phyloP scores from a whole-genome alignment of 1,140 invertebrate genomes.

The Uloborus diversus region DNA sequence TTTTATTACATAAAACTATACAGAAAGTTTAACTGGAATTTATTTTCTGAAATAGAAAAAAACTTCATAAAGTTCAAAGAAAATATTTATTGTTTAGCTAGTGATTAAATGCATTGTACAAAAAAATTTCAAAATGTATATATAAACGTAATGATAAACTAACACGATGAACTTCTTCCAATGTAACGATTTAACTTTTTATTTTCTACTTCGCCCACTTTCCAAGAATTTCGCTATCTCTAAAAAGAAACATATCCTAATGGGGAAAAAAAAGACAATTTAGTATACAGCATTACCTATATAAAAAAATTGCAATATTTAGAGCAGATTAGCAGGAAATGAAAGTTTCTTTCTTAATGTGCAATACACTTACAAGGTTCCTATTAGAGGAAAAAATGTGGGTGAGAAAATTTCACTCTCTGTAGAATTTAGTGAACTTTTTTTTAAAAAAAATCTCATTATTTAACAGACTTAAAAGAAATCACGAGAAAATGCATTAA shows the following conservation, averaged over 20 bases:
- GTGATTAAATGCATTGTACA: too few relatives aligned
- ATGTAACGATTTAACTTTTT: not conserved
- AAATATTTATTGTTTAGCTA: too few relatives aligned
- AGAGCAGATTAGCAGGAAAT: not conserved
- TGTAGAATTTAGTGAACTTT: not conserved
- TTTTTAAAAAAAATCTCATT: not conserved
- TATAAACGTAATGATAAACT: too few relatives aligned
- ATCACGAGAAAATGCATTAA: too few relatives aligned
- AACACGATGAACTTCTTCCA: not conserved
- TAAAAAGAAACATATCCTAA: constrained; percentile 91
- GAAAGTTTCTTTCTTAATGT: not conserved
- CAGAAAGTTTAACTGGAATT: too few relatives aligned
- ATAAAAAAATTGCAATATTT: not conserved
- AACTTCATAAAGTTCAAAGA: too few relatives aligned
- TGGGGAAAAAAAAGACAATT: constrained; percentile 58
- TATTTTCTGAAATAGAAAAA: too few relatives aligned
- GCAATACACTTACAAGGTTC: not conserved
- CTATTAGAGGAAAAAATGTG: not conserved
- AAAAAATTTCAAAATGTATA: too few relatives aligned
- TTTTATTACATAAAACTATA: too few relatives aligned
- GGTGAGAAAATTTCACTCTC: not conserved
- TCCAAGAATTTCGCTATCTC: constrained; percentile 95
- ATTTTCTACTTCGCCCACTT: constrained; percentile 72
- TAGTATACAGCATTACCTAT: not conserved
- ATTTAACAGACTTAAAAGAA: too few relatives aligned